These are phyloP conservation scores for Agonopterix subpropinquella DNA, from an alignment of 2,888 invertebrate species.

Conservation along the genomic window DNA sequence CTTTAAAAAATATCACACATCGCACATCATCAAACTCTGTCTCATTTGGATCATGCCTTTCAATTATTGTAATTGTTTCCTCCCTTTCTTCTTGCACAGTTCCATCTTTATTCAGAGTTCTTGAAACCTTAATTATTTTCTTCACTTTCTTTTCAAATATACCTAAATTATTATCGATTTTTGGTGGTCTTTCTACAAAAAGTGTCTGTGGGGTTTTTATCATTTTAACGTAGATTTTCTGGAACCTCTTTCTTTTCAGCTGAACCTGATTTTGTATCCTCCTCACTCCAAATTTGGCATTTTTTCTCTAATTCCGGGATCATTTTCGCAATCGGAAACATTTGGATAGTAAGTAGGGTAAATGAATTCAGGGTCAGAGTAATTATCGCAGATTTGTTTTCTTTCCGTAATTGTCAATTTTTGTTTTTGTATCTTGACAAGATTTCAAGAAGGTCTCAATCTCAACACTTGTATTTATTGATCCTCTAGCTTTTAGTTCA, in stretches of 20 bases:
- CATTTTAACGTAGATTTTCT: no score
- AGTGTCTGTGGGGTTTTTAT: no score
- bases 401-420: not conserved
- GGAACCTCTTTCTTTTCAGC: no score
- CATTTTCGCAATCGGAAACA: no score
- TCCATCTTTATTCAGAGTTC: constrained; percentile 29
- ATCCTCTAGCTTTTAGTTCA: not conserved
- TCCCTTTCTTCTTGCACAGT: constrained; percentile 30
- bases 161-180: constrained; percentile 15
- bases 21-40: not conserved
- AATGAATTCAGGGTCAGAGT: no score
- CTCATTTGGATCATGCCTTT: constrained; percentile 22
- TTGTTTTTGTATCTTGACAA: not conserved
- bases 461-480: not conserved
- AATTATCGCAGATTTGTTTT: no score
- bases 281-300: no score
- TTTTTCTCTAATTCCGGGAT: no score
- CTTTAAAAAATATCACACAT: no score
- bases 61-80: constrained; percentile 22
- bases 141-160: constrained; percentile 29
- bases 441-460: not conserved
- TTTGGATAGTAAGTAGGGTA: no score
- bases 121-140: constrained; percentile 27
- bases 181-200: not conserved
- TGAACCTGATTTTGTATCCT: no score